phyloP scores from a whole-genome alignment of 2,797 vertebrate genomes.

The Argyrosomus regius region DNA sequence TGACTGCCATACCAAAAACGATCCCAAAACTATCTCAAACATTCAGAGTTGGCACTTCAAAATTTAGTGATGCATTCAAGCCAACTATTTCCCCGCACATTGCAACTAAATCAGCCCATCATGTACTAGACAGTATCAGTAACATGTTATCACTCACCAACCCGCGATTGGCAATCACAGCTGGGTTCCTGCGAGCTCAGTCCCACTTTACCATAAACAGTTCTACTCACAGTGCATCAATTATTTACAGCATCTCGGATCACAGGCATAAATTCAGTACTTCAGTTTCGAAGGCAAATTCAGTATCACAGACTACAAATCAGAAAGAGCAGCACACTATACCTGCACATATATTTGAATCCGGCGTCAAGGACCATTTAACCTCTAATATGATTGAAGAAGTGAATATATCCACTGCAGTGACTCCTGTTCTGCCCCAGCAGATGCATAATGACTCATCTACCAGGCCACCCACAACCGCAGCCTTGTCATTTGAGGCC shows the following conservation, averaged over 20 bases:
- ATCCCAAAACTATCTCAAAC: background rate
- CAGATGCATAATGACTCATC: conserved; percentile 59
- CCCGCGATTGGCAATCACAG: conserved; percentile 28
- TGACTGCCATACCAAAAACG: background rate
- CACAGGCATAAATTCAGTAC: conserved; percentile 45
- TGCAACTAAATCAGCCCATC: conserved; percentile 29
- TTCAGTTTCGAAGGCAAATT: conserved; percentile 31
- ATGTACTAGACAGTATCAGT: conserved; percentile 22
- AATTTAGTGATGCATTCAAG: conserved; percentile 10
- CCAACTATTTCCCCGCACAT: background rate
- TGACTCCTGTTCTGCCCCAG: conserved; percentile 4
- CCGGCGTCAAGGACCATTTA: conserved; percentile 31
- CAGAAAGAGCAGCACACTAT: conserved; percentile 30
- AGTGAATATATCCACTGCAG: conserved; percentile 19
- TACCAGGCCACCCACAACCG: conserved; percentile 27
- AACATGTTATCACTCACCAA: conserved; percentile 39
- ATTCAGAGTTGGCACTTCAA: conserved; percentile 23
- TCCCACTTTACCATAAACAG: conserved; percentile 61
- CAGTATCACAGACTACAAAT: conserved; percentile 31
- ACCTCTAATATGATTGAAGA: conserved; percentile 37
- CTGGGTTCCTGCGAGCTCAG: conserved; percentile 46
- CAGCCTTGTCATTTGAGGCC: conserved; percentile 47
- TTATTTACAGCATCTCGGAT: conserved; percentile 70
- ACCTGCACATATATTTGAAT: conserved; percentile 25
- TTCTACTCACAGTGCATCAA: conserved; percentile 59